Evolutionary conservation across 2,888 invertebrate species (phyloP).

Genomic region (Brachycybe producta): DNA sequence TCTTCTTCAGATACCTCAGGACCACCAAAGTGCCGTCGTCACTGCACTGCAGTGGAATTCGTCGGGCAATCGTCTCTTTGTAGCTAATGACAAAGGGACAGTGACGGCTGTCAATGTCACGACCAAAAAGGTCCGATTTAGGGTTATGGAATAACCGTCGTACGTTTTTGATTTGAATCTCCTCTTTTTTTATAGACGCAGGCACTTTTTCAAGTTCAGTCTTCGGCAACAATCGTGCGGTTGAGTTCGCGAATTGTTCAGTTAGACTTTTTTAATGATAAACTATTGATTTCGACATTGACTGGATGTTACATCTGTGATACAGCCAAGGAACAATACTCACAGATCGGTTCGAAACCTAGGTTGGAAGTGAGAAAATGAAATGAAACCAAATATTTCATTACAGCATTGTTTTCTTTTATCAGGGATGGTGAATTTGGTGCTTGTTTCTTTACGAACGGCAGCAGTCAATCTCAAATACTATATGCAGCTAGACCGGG

Average conservation of each 20-base stretch:
- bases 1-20: constrained; percentile 3
- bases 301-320: constrained; percentile 17
- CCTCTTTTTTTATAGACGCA: constrained; percentile 7
- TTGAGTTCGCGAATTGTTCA: constrained; percentile 16
- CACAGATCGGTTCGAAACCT: constrained; percentile 18
- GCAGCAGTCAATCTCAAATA: constrained; percentile 7
- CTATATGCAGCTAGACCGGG: constrained; percentile 19
- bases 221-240: constrained; percentile 16
- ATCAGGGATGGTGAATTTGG: constrained; percentile 10
- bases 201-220: constrained; percentile 13
- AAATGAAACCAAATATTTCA: neutral
- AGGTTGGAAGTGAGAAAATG: constrained; percentile 15
- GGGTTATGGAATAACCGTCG: no score
- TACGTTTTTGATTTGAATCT: constrained; percentile 7
- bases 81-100: constrained; percentile 5
- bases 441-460: constrained; percentile 11
- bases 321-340: constrained; percentile 18
- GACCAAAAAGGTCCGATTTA: constrained; percentile 11
- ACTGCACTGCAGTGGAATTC: constrained; percentile 6
- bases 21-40: neutral
- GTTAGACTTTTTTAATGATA: constrained; percentile 17
- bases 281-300: constrained; percentile 16
- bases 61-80: constrained; percentile 3
- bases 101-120: constrained; percentile 7
- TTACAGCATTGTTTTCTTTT: neutral